These are phyloP conservation scores for Aramus guarauna DNA, from an alignment of 2,113 vertebrate genomes.

Conservation along the genomic window DNA sequence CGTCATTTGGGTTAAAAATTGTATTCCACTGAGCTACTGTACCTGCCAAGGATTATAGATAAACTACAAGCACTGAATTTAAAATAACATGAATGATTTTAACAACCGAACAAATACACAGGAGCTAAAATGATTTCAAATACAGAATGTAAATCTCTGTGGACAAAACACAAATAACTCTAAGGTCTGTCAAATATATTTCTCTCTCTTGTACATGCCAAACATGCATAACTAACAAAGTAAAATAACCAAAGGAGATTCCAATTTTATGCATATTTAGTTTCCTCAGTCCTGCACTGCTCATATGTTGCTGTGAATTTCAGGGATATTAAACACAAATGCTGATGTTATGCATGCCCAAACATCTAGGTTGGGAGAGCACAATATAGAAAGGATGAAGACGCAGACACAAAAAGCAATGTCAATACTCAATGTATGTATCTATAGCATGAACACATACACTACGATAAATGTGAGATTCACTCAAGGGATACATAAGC, in stretches of 20 bases:
- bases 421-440: not conserved
- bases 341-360: not conserved
- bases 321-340: conserved; percentile 30
- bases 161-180: conserved; percentile 25
- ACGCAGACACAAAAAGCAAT: not conserved
- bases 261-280: conserved; percentile 47
- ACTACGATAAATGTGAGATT: not conserved
- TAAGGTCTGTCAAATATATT: conserved; percentile 14
- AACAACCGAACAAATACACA: not conserved
- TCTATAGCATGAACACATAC: not conserved
- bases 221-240: conserved; percentile 37
- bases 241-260: conserved; percentile 30
- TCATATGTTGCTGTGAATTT: not conserved
- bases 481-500: not conserved
- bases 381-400: not conserved
- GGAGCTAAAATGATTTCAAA: conserved; percentile 24
- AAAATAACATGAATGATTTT: conserved; percentile 8
- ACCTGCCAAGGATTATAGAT: conserved; percentile 29
- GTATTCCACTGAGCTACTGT: conserved; percentile 26
- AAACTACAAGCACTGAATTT: conserved; percentile 18
- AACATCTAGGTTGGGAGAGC: not conserved
- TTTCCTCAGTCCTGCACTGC: not conserved
- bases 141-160: not conserved
- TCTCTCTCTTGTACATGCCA: not conserved
- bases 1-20: conserved; percentile 21